Evolutionary conservation across 2,888 invertebrate species (phyloP).

Genomic region (Torymus texanus): DNA sequence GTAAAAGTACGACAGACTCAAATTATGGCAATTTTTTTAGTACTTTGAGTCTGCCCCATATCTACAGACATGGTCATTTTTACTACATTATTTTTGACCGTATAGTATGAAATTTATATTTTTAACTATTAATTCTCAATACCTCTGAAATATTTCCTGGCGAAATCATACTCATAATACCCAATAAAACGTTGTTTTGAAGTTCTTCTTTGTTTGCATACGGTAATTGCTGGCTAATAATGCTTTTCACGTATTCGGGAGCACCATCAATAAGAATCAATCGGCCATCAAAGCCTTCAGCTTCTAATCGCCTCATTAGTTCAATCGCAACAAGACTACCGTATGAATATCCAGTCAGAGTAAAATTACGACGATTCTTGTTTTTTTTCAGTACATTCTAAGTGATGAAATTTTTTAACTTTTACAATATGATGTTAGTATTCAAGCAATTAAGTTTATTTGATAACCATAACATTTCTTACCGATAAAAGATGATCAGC

Average conservation of each 20-base stretch:
- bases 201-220: slow-evolving; percentile 76
- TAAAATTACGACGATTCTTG: slow-evolving; percentile 76
- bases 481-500: slow-evolving; percentile 78
- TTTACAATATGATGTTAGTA: no score
- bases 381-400: slow-evolving; percentile 79
- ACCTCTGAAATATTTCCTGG: slow-evolving; percentile 75
- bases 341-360: slow-evolving; percentile 91
- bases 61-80: not conserved
- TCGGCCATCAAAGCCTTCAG: slow-evolving; percentile 79
- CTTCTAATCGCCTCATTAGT: slow-evolving; percentile 84
- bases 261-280: slow-evolving; percentile 89
- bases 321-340: slow-evolving; percentile 88
- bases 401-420: slow-evolving; percentile 1
- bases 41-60: no score
- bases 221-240: slow-evolving; percentile 76
- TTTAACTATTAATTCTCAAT: not conserved
- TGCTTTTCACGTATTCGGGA: slow-evolving; percentile 82
- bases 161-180: slow-evolving; percentile 77
- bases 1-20: no score
- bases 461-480: slow-evolving; percentile 13
- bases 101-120: no score
- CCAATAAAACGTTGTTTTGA: slow-evolving; percentile 79
- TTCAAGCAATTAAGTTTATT: no score
- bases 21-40: no score
- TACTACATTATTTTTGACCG: no score